Evolutionary conservation across 92 coral and sea anemone genomes (phyloP), one percentile per base, ranked within the genome.

Genomic region (Bergia sp.): DNA sequence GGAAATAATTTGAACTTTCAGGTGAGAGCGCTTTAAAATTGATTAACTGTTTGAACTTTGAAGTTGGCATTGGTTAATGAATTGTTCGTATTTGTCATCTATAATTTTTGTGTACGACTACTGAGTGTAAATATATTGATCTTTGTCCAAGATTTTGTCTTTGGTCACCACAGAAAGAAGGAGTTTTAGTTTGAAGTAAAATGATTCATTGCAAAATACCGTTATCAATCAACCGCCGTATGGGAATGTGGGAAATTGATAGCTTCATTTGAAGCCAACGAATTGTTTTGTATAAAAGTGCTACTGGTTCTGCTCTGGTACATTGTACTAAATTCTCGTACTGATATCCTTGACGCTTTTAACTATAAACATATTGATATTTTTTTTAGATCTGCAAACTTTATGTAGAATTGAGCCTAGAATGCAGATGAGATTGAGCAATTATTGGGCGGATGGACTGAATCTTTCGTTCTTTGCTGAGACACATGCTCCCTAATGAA

Each of bases 21-120:
- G 93, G 95, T 92, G 88, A 79, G 93, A 9, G 3, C 12, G 47
- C 21, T 45, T 29, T 64, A 10, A 40, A 82, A 36, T 49, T 57
- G 39, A 23, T 57, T 3, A 37, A 37, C 7, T 53, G 16, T 53
- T 53, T n/a, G 39, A 66, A 37, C 36, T 84, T 41, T 69, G 42
- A 71, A 43, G 38, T 50, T 36, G 40, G 29, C 29, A 29, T 29
- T 29, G 21, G 40, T 82, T 65, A 41, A 7, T 10, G 65, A 11
- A 10, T 11, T 40, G 21, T 83, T 67, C 45, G 38, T 82, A 39
- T 82, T 83, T 69, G 18, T 66, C 73, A 66, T 67, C 8, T 4
- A 47, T 4, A 47, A 47, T 47, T 47, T 57, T 57, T 57, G 21
- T 57, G 21, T 57, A 57, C 20, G 65, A 16, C 20, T 3, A 4